Evolutionary conservation across 2,797 vertebrate species (phyloP).

Genomic region (Crenichthys baileyi): DNA sequence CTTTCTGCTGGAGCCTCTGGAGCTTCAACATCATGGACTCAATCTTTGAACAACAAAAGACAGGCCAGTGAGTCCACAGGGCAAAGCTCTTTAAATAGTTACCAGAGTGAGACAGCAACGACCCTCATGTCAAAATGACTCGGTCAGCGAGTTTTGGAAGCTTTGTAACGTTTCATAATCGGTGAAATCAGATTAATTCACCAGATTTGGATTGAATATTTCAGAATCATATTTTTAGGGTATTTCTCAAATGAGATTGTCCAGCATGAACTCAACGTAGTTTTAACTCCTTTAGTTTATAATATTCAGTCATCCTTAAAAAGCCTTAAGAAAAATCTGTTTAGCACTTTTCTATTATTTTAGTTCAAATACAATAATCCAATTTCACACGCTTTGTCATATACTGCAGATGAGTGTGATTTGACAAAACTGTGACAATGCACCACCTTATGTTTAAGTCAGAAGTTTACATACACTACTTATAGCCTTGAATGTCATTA

Average conservation of each 20-base stretch:
- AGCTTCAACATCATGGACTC: conserved; percentile 87
- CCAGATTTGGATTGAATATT: not conserved
- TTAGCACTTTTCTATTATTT: no score
- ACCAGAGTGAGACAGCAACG: conserved; percentile 20
- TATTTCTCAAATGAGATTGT: not conserved
- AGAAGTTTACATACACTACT: no score
- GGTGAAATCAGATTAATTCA: not conserved
- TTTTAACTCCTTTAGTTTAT: not conserved
- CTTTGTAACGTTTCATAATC: not conserved
- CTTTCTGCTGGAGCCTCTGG: conserved; percentile 89
- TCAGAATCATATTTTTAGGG: not conserved
- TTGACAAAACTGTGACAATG: no score
- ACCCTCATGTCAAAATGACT: not conserved
- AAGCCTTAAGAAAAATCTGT: not conserved
- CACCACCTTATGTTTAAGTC: no score
- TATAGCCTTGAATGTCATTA: no score
- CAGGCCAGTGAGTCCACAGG: conserved; percentile 39
- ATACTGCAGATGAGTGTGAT: no score
- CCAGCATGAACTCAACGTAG: not conserved
- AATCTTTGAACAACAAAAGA: conserved; percentile 72
- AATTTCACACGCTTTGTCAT: no score
- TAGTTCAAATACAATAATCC: no score
- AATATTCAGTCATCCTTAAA: not conserved
- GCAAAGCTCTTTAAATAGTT: conserved; percentile 24
- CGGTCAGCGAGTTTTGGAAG: not conserved